Percentiles rank a stretch among this genome's conserved stretches.
Evolutionary conservation across 2,113 vertebrate species (phyloP).

Genomic region (Scortum barcoo): DNA sequence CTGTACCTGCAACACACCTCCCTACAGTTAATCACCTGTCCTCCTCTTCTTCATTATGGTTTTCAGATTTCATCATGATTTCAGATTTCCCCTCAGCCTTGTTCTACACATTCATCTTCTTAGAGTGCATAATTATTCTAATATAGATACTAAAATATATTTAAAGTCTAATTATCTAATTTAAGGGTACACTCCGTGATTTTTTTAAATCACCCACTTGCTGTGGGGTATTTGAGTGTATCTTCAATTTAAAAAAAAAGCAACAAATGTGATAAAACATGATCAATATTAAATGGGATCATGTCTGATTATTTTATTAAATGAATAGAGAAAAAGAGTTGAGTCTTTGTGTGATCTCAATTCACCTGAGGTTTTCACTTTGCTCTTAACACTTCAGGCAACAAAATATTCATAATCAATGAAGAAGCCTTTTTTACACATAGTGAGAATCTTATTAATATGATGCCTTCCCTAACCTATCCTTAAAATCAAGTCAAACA

Average conservation of each 20-base stretch:
- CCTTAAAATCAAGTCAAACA: neutral
- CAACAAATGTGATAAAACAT: neutral
- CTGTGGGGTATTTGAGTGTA: neutral
- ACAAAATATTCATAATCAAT: no score
- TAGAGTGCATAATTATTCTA: neutral
- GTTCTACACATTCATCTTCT: neutral
- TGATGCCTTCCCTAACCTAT: neutral
- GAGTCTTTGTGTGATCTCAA: neutral
- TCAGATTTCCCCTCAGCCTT: neutral
- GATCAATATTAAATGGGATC: neutral
- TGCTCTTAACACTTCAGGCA: no score
- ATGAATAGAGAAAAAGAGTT: no score
- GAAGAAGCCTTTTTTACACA: no score
- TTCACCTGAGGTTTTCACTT: neutral
- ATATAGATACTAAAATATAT: neutral
- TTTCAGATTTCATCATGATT: neutral
- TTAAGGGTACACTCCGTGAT: neutral
- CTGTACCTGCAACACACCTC: conserved; percentile 82
- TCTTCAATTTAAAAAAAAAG: neutral
- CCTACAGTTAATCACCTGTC: neutral
- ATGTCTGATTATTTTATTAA: neutral
- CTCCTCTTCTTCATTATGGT: neutral
- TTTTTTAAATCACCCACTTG: neutral
- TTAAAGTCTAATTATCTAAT: neutral
- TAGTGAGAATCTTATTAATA: no score